These are phyloP conservation scores for Sphinx pinastri DNA, from an alignment of 2,888 invertebrate genomes.

Conservation along the genomic window DNA sequence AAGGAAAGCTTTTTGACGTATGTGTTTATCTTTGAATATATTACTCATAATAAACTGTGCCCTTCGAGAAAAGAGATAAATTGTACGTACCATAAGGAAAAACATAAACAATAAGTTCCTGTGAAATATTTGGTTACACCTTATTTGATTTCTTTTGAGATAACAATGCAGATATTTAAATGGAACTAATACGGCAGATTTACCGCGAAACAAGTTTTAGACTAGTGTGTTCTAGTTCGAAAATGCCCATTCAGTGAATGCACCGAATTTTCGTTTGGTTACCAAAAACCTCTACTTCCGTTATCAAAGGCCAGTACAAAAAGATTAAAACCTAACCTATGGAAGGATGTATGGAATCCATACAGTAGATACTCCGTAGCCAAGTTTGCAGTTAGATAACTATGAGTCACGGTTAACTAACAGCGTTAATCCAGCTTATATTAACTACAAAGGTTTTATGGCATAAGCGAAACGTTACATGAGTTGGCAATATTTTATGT, in stretches of 20 bases:
- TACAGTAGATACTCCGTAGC: not conserved
- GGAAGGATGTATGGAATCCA: not conserved
- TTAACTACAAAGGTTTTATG: constrained; percentile 23
- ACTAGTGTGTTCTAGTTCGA: not conserved
- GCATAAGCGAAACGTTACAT: constrained; percentile 34
- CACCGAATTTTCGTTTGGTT: not conserved
- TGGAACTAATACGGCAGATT: too few species aligned
- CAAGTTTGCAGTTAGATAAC: constrained; percentile 2
- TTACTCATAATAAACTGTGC: constrained; percentile 1
- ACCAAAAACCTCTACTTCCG: too few species aligned
- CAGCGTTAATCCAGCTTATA: constrained; percentile 17
- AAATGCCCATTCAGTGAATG: not conserved
- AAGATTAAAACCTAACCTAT: too few species aligned
- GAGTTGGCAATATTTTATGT: constrained; percentile 45
- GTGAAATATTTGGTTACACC: not conserved
- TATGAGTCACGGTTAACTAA: constrained; percentile 20
- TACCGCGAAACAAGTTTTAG: not conserved
- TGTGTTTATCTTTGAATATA: not conserved
- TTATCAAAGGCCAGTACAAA: too few species aligned
- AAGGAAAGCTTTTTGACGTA: constrained; percentile 3
- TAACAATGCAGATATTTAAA: not conserved
- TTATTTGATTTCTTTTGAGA: constrained; percentile 2
- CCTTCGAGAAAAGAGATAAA: constrained; percentile 3
- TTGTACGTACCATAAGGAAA: constrained; percentile 9
- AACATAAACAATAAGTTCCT: not conserved